Base-by-base conservation (phyloP, 2,888 invertebrate genomes). In the Amphipoea oculea region DNA sequence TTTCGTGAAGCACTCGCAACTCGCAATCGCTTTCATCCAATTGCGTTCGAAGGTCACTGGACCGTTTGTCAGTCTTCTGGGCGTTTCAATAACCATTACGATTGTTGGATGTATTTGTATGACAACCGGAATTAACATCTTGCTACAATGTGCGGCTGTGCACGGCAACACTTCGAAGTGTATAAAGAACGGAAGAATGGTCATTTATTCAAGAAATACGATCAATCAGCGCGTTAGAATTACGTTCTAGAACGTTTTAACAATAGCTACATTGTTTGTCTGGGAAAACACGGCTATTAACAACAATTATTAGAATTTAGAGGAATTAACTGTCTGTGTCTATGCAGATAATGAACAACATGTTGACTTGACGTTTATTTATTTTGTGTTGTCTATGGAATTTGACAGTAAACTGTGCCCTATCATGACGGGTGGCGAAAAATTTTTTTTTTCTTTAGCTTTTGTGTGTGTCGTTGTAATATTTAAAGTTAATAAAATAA, bases 281-380 rank as follows among this genome's bases (percentile, higher is more conserved):
- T 65, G 48, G 29, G 76, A 62, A 79, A 81, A 80, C 75, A 62
- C 9, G 17, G 45, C 11, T 67, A 51, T 70, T 48, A 66, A 36
- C 9, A 66, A 67, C 36, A 60, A 69, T 48, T 76, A 69, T 14
- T 65, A 42, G 36, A 74, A 51, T 62, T 71, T 45, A 51, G 51
- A 12, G 4, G 36, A 69, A 73, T 42, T 60, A 17, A 20, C 7
- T 12, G 17, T 12, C 40, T 17, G 6, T 12, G 17, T 12, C 40
- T 17, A 11, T 42, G 36, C 12, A 23, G 6, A 17, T 20, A 17
- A 51, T 23, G 9, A 57, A 45, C 9, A 42, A 65, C 54, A 48
- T 40, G 23, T 71, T 65, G 42, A 20, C 11, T 5, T 11, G 23
- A 14, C 36, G 7, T 71, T 23, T 54, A 63, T 54, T 29, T 42